Conservation (phyloP, 2,797 vertebrate genomes). For the Podarcis siculus region DNA sequence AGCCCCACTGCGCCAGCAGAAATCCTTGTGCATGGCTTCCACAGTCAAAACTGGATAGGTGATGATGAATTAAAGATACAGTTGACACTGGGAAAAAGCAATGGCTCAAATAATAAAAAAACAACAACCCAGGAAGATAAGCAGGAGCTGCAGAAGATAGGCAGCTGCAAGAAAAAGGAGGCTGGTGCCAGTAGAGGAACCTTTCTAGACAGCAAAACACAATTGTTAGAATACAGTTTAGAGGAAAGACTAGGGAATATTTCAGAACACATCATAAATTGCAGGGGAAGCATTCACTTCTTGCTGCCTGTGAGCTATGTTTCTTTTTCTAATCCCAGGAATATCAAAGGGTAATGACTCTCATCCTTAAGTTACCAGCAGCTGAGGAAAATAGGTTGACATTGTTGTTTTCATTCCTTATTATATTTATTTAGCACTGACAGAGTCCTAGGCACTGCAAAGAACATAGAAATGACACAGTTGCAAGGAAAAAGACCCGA, state of each 20-base stretch:
- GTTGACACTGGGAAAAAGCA: too few species aligned
- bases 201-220: too few species aligned
- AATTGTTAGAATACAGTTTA: background rate
- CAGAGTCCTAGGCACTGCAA: background rate
- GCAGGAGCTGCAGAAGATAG: too few species aligned
- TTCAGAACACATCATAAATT: conserved; percentile 9
- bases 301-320: background rate
- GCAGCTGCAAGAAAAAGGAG: too few species aligned
- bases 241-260: conserved; percentile 24
- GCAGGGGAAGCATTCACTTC: background rate
- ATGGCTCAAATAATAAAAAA: too few species aligned
- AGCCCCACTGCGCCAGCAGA: too few species aligned
- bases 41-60: background rate
- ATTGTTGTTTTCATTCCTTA: background rate
- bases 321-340: too few species aligned
- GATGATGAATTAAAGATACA: background rate
- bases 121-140: too few species aligned
- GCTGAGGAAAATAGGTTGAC: background rate
- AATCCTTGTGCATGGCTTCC: too few species aligned
- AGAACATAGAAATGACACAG: background rate
- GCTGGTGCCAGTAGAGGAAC: too few species aligned
- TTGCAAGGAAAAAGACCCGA: background rate
- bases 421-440: background rate
- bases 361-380: background rate
- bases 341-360: background rate